Evolutionary conservation across 1,140 invertebrate species (phyloP).

Genomic region (Diabrotica undecimpunctata): DNA sequence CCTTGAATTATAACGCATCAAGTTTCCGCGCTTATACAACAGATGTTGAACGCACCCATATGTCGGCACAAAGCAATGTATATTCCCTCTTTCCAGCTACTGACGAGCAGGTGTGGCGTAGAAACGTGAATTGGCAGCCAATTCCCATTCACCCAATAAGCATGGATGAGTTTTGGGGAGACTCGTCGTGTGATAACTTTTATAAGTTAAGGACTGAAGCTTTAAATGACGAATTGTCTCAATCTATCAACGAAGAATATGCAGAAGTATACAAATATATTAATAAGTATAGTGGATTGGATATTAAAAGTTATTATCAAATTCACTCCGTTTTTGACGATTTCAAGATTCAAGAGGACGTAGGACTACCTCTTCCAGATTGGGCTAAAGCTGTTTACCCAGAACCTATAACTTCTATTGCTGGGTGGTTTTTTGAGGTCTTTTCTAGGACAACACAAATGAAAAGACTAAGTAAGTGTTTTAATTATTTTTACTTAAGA

Average conservation of each 20-base stretch:
- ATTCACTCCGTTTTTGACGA: neutral
- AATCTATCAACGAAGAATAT: neutral
- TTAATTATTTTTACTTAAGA: too few species aligned
- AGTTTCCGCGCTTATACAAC: conserved; percentile 20
- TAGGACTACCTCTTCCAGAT: neutral
- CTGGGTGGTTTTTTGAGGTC: conserved; percentile 3
- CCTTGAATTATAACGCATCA: conserved; percentile 54
- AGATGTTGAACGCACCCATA: conserved; percentile 54
- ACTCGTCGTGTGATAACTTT: neutral
- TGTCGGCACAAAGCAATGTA: conserved; percentile 53
- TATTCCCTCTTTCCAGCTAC: conserved; percentile 53
- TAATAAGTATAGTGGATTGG: neutral
- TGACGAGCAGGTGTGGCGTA: conserved; percentile 50
- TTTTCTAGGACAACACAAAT: neutral
- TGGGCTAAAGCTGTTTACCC: conserved; percentile 8
- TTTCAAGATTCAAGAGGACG: neutral
- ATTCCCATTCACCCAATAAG: conserved; percentile 42
- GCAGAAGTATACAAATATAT: neutral
- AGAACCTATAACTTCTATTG: neutral
- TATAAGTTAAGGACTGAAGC: neutral
- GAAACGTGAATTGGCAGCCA: conserved; percentile 53
- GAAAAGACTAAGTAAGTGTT: conserved; percentile 4
- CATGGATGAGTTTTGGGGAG: neutral
- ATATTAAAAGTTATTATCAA: neutral
- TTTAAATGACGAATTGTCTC: neutral